phyloP scores from a whole-genome alignment of 2,888 invertebrate species.

The Bruchidius siliquastri region DNA sequence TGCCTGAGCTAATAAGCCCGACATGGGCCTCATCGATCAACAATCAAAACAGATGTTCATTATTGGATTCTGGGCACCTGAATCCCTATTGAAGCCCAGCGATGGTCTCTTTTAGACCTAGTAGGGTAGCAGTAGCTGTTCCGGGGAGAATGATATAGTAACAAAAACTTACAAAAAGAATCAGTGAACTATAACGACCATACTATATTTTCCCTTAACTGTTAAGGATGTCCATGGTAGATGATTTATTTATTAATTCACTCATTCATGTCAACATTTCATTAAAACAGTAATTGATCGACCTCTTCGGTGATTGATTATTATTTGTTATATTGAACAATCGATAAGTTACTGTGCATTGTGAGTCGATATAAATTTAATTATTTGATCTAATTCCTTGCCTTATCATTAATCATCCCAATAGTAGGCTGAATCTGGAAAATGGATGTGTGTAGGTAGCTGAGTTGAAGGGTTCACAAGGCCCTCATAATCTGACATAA shows the following conservation, averaged over 20 bases:
- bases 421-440: not conserved
- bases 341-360: not conserved
- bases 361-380: not conserved
- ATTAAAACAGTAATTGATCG: not conserved
- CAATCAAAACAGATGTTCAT: no score
- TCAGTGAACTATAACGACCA: not conserved
- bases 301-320: not conserved
- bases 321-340: not conserved
- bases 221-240: not conserved
- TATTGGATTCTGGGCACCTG: no score
- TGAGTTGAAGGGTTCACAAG: no score
- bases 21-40: no score
- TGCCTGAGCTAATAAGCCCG: no score
- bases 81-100: no score
- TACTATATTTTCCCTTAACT: not conserved
- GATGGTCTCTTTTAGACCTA: no score
- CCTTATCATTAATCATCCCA: not conserved
- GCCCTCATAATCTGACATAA: no score
- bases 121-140: no score
- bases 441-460: not conserved
- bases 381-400: not conserved
- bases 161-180: no score
- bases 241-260: not conserved
- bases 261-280: not conserved
- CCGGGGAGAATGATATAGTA: no score